These are phyloP conservation scores for Drosophila biarmipes DNA, from an alignment of 1,140 invertebrate species.

Conservation along the genomic window DNA sequence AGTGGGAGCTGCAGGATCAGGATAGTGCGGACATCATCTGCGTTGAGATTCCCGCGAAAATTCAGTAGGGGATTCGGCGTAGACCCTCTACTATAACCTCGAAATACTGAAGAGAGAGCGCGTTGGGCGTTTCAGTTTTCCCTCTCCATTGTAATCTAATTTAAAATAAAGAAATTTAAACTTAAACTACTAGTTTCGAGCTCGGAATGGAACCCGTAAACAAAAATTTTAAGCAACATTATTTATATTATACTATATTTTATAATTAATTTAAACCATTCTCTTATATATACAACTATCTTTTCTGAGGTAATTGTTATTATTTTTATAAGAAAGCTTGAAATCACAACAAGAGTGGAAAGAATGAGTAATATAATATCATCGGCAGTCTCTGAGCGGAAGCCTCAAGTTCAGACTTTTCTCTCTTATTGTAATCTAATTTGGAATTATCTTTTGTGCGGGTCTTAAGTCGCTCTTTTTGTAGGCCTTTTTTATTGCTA, in stretches of 20 bases:
- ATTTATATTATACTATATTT: no score
- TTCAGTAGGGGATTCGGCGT: constrained; percentile 77
- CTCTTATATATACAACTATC: no score
- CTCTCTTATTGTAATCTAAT: constrained; percentile 70
- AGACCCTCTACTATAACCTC: constrained; percentile 9
- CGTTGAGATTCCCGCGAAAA: constrained; percentile 88
- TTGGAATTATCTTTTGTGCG: constrained; percentile 51
- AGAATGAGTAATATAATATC: constrained; percentile 29
- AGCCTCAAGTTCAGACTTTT: constrained; percentile 39
- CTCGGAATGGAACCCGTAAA: no score
- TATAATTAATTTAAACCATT: neutral
- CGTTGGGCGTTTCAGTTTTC: neutral
- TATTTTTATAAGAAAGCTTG: neutral
- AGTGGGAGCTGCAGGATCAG: constrained; percentile 89
- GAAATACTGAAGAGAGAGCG: constrained; percentile 7
- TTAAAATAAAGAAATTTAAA: constrained; percentile 30
- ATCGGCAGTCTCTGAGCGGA: constrained; percentile 28
- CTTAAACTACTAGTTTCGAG: neutral
- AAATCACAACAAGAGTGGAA: neutral
- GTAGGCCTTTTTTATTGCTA: constrained; percentile 43
- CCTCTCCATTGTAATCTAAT: constrained; percentile 31
- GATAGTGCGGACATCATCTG: constrained; percentile 88
- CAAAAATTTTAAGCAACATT: no score
- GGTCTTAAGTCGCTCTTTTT: constrained; percentile 16
- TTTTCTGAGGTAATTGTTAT: neutral